Conservation (phyloP, 2,113 vertebrate species). For the Albula glossodonta region DNA sequence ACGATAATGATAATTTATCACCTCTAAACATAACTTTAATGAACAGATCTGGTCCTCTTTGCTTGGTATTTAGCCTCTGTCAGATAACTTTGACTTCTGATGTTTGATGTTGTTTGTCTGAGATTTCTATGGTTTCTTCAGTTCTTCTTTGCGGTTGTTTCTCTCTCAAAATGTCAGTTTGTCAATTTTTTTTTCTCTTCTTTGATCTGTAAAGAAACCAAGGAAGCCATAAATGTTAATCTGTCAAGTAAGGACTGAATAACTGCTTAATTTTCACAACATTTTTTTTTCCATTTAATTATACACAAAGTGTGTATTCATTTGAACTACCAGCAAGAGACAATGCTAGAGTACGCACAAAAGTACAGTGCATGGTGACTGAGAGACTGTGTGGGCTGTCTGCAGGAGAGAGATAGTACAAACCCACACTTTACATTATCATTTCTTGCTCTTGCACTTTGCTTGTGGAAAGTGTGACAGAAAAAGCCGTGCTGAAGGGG, state of each 20-base stretch:
- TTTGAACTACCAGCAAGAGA: neutral
- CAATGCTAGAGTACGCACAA: neutral
- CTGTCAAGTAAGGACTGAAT: neutral
- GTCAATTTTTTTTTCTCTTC: too few species aligned
- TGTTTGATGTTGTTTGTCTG: neutral
- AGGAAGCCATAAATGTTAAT: neutral
- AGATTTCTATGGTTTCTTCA: neutral
- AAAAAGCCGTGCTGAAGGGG: neutral
- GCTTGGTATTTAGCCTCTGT: too few species aligned
- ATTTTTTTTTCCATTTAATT: neutral
- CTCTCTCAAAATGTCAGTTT: neutral
- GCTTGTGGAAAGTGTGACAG: constrained; percentile 10
- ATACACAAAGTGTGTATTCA: neutral
- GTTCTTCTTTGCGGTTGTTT: neutral
- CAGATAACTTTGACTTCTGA: too few species aligned
- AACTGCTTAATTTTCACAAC: neutral
- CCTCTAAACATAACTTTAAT: too few species aligned
- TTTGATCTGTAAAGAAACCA: neutral
- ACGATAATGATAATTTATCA: too few species aligned
- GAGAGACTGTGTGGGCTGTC: neutral
- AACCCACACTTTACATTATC: constrained; percentile 4
- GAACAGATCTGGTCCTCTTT: too few species aligned
- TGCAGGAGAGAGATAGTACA: neutral
- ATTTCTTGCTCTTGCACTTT: neutral
- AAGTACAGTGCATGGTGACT: neutral